Evolutionary conservation across 2,888 invertebrate species (phyloP), one percentile per base, ranked within the genome.

Genomic region (Sclerodermus sp.): DNA sequence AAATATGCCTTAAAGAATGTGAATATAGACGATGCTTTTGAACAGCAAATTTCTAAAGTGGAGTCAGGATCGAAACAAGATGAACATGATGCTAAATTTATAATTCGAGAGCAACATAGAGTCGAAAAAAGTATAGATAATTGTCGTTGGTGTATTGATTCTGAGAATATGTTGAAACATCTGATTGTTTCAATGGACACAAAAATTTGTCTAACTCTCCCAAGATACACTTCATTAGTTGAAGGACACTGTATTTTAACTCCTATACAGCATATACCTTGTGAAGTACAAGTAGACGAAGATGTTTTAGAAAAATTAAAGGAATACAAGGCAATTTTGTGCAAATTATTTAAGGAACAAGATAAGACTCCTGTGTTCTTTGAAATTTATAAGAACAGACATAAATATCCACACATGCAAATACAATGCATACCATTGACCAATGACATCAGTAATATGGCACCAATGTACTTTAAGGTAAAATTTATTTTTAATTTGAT

Each of bases 381-480:
- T 80, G 98, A 98, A 82, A 89, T 88, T 8, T 92, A 91, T 3
- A 86, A 86, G 66, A 84, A 84, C 68, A 80, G 93, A 17, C 83
- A 88, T 54, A 82, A 83, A 63, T 85, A 85, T 63, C 91, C 92
- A 0, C 98, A 99, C 74, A 87, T 96, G 85, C 82, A 82, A 36
- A 82, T 97, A 43, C 91, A 97, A 68, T 96, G 96, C 81, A 83
- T 98, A 9, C 96, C 98, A 0, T 66, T 96, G 53, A 88, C 90
- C 2, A 84, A 85, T 65, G 91, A 93, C 77, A 83, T 87, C 14
- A 94, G 93, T 1, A 93, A 95, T 67, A 81, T 90, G 80, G 93
- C 94, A 2, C 93, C 96, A 0, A 95, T 98, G 69, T 98, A 96
- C 79, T 98, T 98, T 78, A 96, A 96, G 79, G 86, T 83, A 63